Percentiles rank a stretch among this genome's conserved stretches.
These are phyloP conservation scores for Mycogona germanica DNA, from an alignment of 2,888 invertebrate species.

Conservation along the genomic window DNA sequence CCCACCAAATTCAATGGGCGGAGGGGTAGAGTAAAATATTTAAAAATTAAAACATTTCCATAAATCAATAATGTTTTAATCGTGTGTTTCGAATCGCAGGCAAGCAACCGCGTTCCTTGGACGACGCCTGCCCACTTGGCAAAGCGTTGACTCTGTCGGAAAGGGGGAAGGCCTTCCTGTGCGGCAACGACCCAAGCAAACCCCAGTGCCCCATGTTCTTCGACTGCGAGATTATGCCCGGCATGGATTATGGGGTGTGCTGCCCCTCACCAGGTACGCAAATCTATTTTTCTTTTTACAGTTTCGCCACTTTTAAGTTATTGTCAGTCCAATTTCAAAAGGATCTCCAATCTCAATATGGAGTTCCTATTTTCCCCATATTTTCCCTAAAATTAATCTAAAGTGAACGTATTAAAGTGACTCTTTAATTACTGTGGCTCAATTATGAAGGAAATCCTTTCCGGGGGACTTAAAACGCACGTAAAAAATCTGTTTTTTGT, in stretches of 20 bases:
- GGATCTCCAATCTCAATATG: not conserved
- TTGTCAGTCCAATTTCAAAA: not conserved
- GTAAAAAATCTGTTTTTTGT: too few relatives aligned
- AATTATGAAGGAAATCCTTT: too few relatives aligned
- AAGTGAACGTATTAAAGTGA: too few relatives aligned
- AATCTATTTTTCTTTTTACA: not conserved
- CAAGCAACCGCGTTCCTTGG: conserved; percentile 58
- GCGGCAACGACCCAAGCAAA: conserved; percentile 66
- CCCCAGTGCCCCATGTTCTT: conserved; percentile 73
- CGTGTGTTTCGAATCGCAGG: conserved; percentile 35
- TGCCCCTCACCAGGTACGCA: conserved; percentile 13
- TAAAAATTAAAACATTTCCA: too few relatives aligned
- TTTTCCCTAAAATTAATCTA: too few relatives aligned
- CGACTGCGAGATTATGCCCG: conserved; percentile 61
- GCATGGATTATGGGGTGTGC: conserved; percentile 27
- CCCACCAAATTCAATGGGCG: not conserved
- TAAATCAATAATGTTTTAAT: not conserved
- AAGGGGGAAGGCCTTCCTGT: conserved; percentile 63
- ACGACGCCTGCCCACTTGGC: conserved; percentile 65
- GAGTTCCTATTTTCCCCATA: not conserved
- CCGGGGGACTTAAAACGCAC: too few relatives aligned
- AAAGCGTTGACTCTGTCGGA: conserved; percentile 51
- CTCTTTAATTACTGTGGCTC: too few relatives aligned
- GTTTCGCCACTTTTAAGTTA: not conserved
- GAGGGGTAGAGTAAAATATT: not conserved